Evolutionary conservation across 2,113 vertebrate genomes (phyloP).

Genomic region (Phainopepla nitens): DNA sequence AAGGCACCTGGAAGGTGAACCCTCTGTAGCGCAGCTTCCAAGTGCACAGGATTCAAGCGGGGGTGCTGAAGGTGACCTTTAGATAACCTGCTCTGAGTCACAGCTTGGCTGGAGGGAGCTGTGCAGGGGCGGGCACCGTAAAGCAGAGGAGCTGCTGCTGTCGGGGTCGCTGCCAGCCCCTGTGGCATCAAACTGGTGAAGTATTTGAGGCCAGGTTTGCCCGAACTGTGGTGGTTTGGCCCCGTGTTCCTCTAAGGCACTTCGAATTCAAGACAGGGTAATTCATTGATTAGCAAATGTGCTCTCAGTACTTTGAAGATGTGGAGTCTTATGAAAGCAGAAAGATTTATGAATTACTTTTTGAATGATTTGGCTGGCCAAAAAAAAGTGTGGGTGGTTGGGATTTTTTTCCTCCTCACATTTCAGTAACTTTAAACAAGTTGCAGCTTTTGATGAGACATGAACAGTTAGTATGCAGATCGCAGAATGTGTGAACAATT

Average conservation of each 20-base stretch:
- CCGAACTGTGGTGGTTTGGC: not conserved
- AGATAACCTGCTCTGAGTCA: fast-evolving
- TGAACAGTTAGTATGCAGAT: not conserved
- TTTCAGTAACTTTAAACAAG: not conserved
- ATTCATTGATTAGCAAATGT: not conserved
- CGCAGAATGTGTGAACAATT: not conserved
- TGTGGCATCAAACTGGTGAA: not conserved
- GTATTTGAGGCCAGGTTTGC: not conserved
- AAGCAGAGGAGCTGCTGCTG: not conserved
- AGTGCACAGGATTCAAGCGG: fast-evolving
- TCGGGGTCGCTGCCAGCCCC: not conserved
- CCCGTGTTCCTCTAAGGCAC: not conserved
- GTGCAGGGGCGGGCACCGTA: too few relatives aligned
- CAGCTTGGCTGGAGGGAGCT: too few relatives aligned
- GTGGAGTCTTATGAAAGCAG: not conserved
- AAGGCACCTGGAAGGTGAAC: too few relatives aligned
- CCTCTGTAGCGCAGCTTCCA: fast-evolving
- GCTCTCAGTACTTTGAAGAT: not conserved
- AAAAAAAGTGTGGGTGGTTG: not conserved
- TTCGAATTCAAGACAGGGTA: not conserved
- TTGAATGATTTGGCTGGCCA: not conserved
- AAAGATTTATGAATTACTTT: not conserved
- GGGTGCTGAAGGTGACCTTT: not conserved
- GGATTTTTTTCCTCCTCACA: not conserved
- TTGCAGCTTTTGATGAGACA: not conserved